Base-by-base conservation (phyloP, 2,113 vertebrate genomes). In the Carassius gibelio region DNA sequence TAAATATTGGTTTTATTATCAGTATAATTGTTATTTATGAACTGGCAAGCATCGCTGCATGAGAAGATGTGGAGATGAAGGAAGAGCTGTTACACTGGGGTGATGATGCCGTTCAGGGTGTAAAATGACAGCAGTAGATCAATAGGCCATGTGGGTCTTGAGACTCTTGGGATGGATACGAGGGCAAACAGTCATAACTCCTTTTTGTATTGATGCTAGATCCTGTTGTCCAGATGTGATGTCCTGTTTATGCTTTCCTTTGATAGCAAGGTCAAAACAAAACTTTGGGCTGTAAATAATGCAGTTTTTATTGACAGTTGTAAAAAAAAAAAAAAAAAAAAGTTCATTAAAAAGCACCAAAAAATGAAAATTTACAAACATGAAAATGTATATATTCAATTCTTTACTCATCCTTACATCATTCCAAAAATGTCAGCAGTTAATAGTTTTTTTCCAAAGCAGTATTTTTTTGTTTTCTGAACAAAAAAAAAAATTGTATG, bases 1-100 rank as follows among this genome's bases (percentile, higher is more conserved):
- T 90, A 89, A 90, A 91, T 90, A 87, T 88, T 85, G 89, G 52
- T 87, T 91, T 88, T 91, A 90, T 84, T 87, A 87, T 82, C 79
- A 74, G 84, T 83, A 87, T 89, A 88, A 89, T 89, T 86, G 85
- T 89, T 89, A 89, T 89, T 89, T 88, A 89, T 88, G 87, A 83
- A 86, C 85, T 89, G 61, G 36, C 36, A 75, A 77, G 45, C 55
- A 62, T 78, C 26, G n/a, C 57, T 23, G 48, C 50, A 19, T 50
- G 34, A 77, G 85, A 79, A 84, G 76, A 86, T 86, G 42, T 45
- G 62, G 75, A 84, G 83, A 89, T 88, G 86, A 88, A 87, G 85
- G 82, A 69, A 69, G 38, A 75, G 78, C 84, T 81, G 87, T 87
- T 82, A 89, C 52, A 74, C 11, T 84, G 86, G 87, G 84, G 87